phyloP scores from a whole-genome alignment of 2,797 vertebrate genomes.

The Chaunax sp. region DNA sequence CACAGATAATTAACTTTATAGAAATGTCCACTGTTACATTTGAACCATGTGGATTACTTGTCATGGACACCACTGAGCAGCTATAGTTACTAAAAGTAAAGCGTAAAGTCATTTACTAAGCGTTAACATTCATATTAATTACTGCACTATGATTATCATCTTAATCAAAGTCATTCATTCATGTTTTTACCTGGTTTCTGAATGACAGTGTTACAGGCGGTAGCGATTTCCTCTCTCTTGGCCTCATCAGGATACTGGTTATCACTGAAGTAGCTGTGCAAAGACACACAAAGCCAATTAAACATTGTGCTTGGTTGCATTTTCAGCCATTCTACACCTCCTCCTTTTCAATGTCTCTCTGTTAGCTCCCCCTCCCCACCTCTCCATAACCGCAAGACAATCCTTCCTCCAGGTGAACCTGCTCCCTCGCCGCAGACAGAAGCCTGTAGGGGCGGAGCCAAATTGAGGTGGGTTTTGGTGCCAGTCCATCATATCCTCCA shows the following conservation, averaged over 20 bases:
- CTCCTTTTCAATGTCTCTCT: too few relatives aligned
- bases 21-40: too few relatives aligned
- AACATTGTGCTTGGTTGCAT: not conserved
- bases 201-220: constrained; percentile 97
- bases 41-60: too few relatives aligned
- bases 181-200: constrained; percentile 91
- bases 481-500: constrained; percentile 96
- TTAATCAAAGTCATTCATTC: not conserved
- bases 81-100: too few relatives aligned
- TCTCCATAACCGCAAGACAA: constrained; percentile 98
- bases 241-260: constrained; percentile 99
- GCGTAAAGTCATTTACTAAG: too few relatives aligned
- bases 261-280: constrained; percentile 94
- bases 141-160: too few relatives aligned
- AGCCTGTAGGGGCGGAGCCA: constrained; percentile 89
- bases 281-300: constrained; percentile 8
- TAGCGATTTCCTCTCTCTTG: constrained; percentile 97
- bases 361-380: constrained; percentile 80
- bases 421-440: constrained; percentile 94
- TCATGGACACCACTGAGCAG: too few relatives aligned
- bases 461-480: constrained; percentile 93
- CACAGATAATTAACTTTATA: too few relatives aligned
- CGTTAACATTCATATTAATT: too few relatives aligned
- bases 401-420: constrained; percentile 99
- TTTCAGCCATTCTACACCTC: not conserved